A percentile compares a stretch with the other conserved stretches of the same genome.
phyloP scores from a whole-genome alignment of 2,113 vertebrate species.

The Cryptomyrus ogoouensis region DNA sequence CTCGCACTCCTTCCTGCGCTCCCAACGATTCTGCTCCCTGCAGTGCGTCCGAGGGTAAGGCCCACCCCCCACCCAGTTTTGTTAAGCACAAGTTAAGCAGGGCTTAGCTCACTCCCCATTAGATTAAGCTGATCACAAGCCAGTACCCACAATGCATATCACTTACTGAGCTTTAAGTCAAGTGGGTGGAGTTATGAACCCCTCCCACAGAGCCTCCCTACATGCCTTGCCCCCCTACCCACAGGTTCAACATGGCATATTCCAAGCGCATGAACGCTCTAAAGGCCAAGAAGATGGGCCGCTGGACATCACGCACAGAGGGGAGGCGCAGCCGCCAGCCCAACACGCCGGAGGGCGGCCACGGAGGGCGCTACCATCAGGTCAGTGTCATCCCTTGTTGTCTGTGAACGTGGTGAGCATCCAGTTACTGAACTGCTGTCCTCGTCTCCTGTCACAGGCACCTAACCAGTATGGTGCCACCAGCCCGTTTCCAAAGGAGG shows the following conservation, averaged over 20 bases:
- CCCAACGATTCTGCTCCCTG: conserved; percentile 87
- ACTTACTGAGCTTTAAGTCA: not conserved
- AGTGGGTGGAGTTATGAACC: not conserved
- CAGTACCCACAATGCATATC: not conserved
- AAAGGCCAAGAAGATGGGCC: conserved; percentile 56
- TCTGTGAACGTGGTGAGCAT: not conserved
- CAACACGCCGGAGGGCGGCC: conserved; percentile 62
- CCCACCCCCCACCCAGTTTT: not conserved
- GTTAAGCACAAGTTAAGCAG: not conserved
- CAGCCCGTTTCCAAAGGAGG: conserved; percentile 58
- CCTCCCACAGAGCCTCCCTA: not conserved
- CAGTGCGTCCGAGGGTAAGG: conserved; percentile 79
- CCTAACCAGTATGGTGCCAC: not conserved
- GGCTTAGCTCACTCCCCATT: not conserved
- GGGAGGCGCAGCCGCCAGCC: conserved; percentile 75
- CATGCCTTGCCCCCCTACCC: not conserved
- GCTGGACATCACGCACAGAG: conserved; percentile 72
- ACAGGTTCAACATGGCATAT: conserved; percentile 75
- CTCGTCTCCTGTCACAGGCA: not conserved
- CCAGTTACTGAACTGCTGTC: not conserved
- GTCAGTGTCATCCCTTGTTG: conserved; percentile 52
- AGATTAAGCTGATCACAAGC: not conserved
- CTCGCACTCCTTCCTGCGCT: conserved; percentile 75
- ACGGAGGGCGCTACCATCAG: conserved; percentile 76
- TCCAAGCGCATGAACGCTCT: conserved; percentile 73